These are phyloP conservation scores for Ypsolopha scabrella DNA, from an alignment of 2,888 invertebrate genomes.

Conservation along the genomic window DNA sequence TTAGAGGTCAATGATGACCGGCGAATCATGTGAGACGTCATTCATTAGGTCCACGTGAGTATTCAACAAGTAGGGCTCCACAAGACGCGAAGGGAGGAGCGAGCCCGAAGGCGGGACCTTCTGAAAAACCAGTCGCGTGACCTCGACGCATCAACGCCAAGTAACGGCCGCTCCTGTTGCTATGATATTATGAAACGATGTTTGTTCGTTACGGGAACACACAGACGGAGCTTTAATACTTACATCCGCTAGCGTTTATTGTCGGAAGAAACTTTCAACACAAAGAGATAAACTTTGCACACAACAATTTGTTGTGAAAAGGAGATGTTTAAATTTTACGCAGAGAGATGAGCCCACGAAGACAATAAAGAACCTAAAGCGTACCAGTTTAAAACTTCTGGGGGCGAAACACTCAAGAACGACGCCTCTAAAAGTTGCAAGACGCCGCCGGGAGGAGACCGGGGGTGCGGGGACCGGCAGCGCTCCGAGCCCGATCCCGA, in stretches of 20 bases:
- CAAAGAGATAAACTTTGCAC: slow-evolving; percentile 30
- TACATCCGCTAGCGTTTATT: slow-evolving; percentile 17
- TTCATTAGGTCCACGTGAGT: slow-evolving; percentile 36
- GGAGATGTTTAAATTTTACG: slow-evolving; percentile 46
- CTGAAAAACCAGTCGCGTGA: slow-evolving; percentile 50
- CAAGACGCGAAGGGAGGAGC: slow-evolving; percentile 62
- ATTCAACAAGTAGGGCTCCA: slow-evolving; percentile 52
- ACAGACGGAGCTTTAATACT: slow-evolving; percentile 14
- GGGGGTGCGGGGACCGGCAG: slow-evolving; percentile 14
- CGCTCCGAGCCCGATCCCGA: slow-evolving; percentile 30
- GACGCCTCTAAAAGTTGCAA: slow-evolving; percentile 50
- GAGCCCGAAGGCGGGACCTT: slow-evolving; percentile 11
- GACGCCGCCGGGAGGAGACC: slow-evolving; percentile 35
- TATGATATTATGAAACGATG: slow-evolving; percentile 43
- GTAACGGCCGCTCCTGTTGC: slow-evolving; percentile 53
- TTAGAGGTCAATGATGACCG: slow-evolving; percentile 18
- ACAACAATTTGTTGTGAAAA: slow-evolving; percentile 33
- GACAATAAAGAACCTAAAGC: slow-evolving; percentile 63
- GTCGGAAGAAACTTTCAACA: slow-evolving; percentile 20
- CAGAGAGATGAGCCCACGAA: slow-evolving; percentile 40
- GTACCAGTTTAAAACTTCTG: slow-evolving; percentile 57
- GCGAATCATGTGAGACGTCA: slow-evolving; percentile 44
- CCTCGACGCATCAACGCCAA: slow-evolving; percentile 40
- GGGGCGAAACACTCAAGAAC: slow-evolving; percentile 42
- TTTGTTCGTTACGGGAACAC: slow-evolving; percentile 33